These are phyloP conservation scores for Mormyrops attenuatus DNA, from an alignment of 2,797 vertebrate genomes.

Conservation along the genomic window DNA sequence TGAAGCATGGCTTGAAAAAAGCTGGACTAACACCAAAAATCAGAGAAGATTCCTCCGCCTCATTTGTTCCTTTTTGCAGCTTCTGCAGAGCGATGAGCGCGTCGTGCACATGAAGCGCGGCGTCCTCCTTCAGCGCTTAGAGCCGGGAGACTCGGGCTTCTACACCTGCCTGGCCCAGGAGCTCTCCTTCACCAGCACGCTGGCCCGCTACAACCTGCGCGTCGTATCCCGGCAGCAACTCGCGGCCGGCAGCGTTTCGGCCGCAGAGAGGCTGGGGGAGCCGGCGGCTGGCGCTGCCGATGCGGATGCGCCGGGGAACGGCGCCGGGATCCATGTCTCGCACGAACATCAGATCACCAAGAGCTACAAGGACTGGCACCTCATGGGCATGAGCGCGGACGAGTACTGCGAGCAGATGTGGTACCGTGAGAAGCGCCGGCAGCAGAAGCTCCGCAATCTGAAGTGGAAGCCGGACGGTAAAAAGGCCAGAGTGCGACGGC, in stretches of 20 bases:
- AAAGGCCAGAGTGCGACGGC: constrained; percentile 68
- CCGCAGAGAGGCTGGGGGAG: constrained; percentile 18
- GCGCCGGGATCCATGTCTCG: constrained; percentile 39
- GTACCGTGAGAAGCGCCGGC: constrained; percentile 66
- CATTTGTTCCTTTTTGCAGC: constrained; percentile 37
- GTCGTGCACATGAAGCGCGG: constrained; percentile 60
- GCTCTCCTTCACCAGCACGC: constrained; percentile 57
- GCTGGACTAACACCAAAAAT: background rate
- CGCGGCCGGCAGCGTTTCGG: constrained; percentile 23
- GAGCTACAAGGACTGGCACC: constrained; percentile 64
- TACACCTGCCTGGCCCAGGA: constrained; percentile 66
- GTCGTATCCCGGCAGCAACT: constrained; percentile 56
- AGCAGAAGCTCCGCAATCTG: constrained; percentile 67
- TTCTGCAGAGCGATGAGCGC: constrained; percentile 42
- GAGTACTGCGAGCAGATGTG: constrained; percentile 72
- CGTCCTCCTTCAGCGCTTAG: constrained; percentile 65
- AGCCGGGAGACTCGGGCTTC: constrained; percentile 50
- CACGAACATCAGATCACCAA: constrained; percentile 30
- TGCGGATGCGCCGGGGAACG: constrained; percentile 14
- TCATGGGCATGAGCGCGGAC: constrained; percentile 57
- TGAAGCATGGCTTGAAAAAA: background rate
- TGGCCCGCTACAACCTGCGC: constrained; percentile 62
- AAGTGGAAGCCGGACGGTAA: constrained; percentile 72
- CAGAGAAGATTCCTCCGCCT: background rate
- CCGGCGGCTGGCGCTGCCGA: background rate